phyloP scores from a whole-genome alignment of 2,113 vertebrate genomes.

The Ailurus styani region DNA sequence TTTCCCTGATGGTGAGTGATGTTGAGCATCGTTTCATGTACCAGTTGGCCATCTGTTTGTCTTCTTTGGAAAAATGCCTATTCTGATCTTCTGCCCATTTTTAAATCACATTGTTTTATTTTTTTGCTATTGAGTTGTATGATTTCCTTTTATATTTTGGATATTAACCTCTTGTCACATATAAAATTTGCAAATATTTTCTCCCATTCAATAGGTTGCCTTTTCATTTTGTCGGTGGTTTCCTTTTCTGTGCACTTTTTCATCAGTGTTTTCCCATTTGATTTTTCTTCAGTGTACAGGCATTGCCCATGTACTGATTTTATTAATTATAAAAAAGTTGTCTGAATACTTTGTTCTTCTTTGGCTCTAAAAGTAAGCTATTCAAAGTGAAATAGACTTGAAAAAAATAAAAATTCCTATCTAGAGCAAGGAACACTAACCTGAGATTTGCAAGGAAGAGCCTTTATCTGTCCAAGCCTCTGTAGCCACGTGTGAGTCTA shows the following conservation, averaged over 20 bases:
- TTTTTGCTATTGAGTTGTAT: neutral
- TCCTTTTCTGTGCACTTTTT: neutral
- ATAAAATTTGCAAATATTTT: neutral
- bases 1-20: neutral
- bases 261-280: neutral
- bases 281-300: neutral
- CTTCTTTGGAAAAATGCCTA: neutral
- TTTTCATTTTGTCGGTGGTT: neutral
- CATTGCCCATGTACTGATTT: neutral
- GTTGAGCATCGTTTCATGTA: neutral
- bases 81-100: neutral
- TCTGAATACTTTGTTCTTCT: neutral
- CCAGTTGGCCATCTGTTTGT: neutral
- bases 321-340: neutral
- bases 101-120: neutral
- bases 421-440: neutral
- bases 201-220: neutral
- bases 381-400: slow-evolving; percentile 9
- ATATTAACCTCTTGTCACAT: neutral
- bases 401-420: slow-evolving; percentile 16
- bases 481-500: neutral
- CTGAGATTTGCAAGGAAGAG: neutral
- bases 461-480: neutral
- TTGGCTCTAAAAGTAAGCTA: neutral
- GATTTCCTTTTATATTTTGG: neutral